Evolutionary conservation across 2,888 invertebrate species (phyloP).

Genomic region (Anticlea derivata): DNA sequence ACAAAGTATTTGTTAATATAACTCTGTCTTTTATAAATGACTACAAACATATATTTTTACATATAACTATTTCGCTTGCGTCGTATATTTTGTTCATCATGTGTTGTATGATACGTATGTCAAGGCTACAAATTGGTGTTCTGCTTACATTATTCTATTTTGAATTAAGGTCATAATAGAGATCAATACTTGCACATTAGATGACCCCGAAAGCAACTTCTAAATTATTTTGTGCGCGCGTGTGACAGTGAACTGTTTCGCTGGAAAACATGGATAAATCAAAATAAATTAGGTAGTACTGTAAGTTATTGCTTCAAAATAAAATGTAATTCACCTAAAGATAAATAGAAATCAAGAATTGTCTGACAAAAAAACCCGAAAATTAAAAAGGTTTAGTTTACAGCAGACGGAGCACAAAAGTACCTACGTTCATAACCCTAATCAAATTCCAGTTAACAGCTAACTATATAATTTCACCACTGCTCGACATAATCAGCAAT

Average conservation of each 20-base stretch:
- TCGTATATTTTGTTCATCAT: constrained; percentile 33
- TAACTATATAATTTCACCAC: constrained; percentile 74
- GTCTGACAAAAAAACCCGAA: constrained; percentile 13
- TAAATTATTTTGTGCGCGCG: constrained; percentile 67
- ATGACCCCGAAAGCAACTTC: constrained; percentile 67
- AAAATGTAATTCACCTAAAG: constrained; percentile 5
- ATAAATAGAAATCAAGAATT: background rate
- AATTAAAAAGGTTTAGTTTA: constrained; percentile 41
- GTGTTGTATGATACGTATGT: constrained; percentile 41
- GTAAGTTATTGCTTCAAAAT: constrained; percentile 18
- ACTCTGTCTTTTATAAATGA: constrained; percentile 34
- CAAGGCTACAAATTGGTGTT: constrained; percentile 79
- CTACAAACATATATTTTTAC: constrained; percentile 35
- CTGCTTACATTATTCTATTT: constrained; percentile 68
- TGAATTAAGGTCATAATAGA: constrained; percentile 51
- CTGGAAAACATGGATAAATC: constrained; percentile 24
- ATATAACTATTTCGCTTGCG: constrained; percentile 22
- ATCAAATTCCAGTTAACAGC: constrained; percentile 72
- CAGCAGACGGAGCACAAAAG: constrained; percentile 59
- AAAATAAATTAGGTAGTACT: constrained; percentile 3
- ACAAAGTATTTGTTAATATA: constrained; percentile 30
- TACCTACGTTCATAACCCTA: constrained; percentile 67
- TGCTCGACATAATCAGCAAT: constrained; percentile 68
- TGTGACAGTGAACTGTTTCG: constrained; percentile 58
- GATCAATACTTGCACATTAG: constrained; percentile 52